Base-by-base conservation (phyloP, 2,113 vertebrate species). In the Mesembrinibis cayennensis region DNA sequence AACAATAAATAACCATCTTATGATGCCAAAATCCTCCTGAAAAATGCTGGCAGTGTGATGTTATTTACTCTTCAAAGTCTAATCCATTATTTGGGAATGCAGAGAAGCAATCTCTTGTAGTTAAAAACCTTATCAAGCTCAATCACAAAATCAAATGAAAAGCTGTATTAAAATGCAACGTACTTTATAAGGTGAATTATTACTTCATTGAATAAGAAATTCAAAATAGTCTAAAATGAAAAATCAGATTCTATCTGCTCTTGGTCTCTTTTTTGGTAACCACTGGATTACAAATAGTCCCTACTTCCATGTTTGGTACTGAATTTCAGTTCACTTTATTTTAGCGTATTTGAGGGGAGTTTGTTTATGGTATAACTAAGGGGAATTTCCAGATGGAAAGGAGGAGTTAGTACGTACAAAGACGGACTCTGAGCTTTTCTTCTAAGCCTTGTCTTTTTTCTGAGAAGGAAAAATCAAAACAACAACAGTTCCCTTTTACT, bases 301-400 rank as follows among this genome's bases (percentile, higher is more conserved):
- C 78, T 93, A 62, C 67, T 90, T 95, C 93, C 38, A 45, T 76
- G 40, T 73, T 58, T 85, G 20, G 53, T 85, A 42, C 58, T 80
- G 56, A 93, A 95, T 96, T 95, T 91, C 78, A 62, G 32, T 94
- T 95, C 87, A 63, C 38, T 86, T 94, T 70, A 73, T 77, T 82
- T 91, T 73, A 85, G 55, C 53, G 30, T 77, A 82, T 87, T 91
- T 82, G 58, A 82, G 78, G 63, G 78, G 84, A 80, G 49, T 72
- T 88, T 95, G 86, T 96, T 97, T 95, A 77, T 44, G 55, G 18
- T 90, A 27, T 58, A 95, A 73, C 59, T 85, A 67, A 50, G 52
- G 94, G 96, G 96, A 94, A 95, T 91, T 97, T 97, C 96, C 97
- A 97, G 87, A 90, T 69, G 78, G 84, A 90, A 90, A 80, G 83